Evolutionary conservation across 1,140 invertebrate genomes (phyloP), one percentile per base, ranked within the genome.

Genomic region (Acyrthosiphon pisum): DNA sequence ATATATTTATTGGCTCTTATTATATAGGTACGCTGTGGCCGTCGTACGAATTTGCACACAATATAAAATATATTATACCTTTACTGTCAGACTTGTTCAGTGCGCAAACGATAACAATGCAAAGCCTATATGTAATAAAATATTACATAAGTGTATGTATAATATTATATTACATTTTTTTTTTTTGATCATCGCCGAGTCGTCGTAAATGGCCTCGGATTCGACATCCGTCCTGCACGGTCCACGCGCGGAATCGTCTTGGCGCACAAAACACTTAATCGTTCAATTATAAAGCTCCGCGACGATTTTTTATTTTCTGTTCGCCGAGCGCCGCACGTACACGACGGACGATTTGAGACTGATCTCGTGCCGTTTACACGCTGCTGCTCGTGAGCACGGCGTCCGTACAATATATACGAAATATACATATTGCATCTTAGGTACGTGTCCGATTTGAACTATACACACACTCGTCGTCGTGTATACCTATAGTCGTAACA

Each of bases 111-210:
- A 76, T 76, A 76, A 76, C 60, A 76, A 76, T 76, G n/a, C 30
- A 76, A 76, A 76, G 30, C 60, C 60, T 76, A n/a, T 20, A 76
- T n/a, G n/a, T n/a, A 76, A 76, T 83, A 83, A 37, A 83, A 83
- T 83, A 83, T 23, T 83, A 37, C 23, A 83, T 35, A 83, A 7
- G 35, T 23, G 37, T 23, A 23, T 23, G 30, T 41, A 23, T 83
- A 41, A 41, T 41, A 83, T 83, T 41, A 23, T 0, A 37, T 37
- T 53, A 22, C 20, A 22, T 53, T 53, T 53, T 81, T 35, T 37
- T 68, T 68, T 76, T n/a, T 76, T 6, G n/a, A 18, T 44, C 41
- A 44, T 44, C 37, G 35, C 37, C 35, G 81, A 41, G 6, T 83
- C 22, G 41, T 83, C 35, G 23, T 11, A 41, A 84, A 41, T 11